These are phyloP conservation scores for Lycopodina hypogea DNA, from an alignment of 37 sponge, comb jelly and placozoan species.

Conservation along the genomic window DNA sequence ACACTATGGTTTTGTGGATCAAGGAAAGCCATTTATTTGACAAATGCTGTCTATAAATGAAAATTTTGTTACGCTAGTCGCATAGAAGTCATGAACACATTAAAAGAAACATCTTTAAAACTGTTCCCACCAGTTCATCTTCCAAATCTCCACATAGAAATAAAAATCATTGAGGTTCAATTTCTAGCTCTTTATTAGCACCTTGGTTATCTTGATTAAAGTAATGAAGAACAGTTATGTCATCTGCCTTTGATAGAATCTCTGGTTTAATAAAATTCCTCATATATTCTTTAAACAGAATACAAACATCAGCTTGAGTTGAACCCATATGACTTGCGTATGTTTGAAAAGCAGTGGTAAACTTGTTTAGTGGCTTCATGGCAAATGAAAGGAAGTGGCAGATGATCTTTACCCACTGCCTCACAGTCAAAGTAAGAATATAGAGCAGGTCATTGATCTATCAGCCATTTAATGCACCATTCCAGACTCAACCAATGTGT, in stretches of 20 bases:
- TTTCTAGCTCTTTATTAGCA: slow-evolving; percentile 5
- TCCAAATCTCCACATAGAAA: slow-evolving; percentile 1
- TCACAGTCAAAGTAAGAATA: slow-evolving; percentile 37
- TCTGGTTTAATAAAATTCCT: slow-evolving; percentile 16
- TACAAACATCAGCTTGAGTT: background rate
- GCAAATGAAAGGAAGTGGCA: slow-evolving; percentile 34
- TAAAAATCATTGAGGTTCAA: slow-evolving; percentile 27
- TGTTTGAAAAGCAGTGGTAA: background rate
- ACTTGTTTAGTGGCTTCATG: slow-evolving; percentile 10
- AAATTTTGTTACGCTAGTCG: slow-evolving; percentile 28
- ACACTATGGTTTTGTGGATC: slow-evolving; percentile 7
- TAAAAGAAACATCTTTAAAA: slow-evolving; percentile 12
- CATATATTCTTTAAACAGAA: background rate
- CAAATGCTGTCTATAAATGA: background rate
- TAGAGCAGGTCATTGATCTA: slow-evolving; percentile 45
- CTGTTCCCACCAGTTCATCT: slow-evolving; percentile 23
- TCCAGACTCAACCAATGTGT: slow-evolving; percentile 49
- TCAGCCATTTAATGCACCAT: slow-evolving; percentile 27
- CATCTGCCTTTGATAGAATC: background rate
- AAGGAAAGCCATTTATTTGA: slow-evolving; percentile 5
- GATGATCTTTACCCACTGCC: slow-evolving; percentile 13
- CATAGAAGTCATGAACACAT: no score
- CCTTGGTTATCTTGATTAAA: slow-evolving; percentile 2
- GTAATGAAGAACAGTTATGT: background rate
- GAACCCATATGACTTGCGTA: slow-evolving; percentile 13